Evolutionary conservation across 2,113 vertebrate species (phyloP), one percentile per base, ranked within the genome.

Genomic region (Tor tambroides): DNA sequence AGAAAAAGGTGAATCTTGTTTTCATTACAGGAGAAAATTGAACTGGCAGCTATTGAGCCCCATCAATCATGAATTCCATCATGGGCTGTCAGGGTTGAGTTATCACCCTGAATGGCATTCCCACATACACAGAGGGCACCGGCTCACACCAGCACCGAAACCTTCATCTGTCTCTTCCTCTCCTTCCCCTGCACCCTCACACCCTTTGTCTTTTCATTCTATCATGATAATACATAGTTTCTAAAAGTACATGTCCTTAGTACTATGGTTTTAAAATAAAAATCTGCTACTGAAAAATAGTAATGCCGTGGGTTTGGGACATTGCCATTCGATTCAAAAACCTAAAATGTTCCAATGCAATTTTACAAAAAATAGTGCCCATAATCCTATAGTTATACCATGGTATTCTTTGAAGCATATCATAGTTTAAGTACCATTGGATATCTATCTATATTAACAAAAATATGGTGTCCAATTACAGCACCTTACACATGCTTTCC

Each of bases 11-110:
- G 77, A 87, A 85, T 91, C 89, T 91, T 92, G 90, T 90, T 93
- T 93, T 92, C 85, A 93, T 93, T 93, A 90, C 72, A 35, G 85
- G 88, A 93, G 85, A 90, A 92, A 91, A 92, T 92, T 91, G 91
- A 89, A 89, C 90, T 91, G 90, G 89, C 87, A 88, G 88, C 87
- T 89, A 90, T 89, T 93, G 93, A 93, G 93, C 91, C 90, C 88
- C 92, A 93, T 93, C 92, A 90, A 94, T 94, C 93, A 93, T 89
- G 91, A 92, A 93, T 94, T 93, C 92, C 91, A 95, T 94, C 93
- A 93, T 83, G 88, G 88, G 84, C 87, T 61, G 91, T 93, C 93
- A 93, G 89, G 94, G 92, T 91, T 93, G 92, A 94, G 92, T 94
- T 93, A 92, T 92, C 92, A 89, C 88, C 89, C 88, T 91, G 90